phyloP scores from a whole-genome alignment of 2,888 invertebrate genomes.

The Limnephilus auricula region DNA sequence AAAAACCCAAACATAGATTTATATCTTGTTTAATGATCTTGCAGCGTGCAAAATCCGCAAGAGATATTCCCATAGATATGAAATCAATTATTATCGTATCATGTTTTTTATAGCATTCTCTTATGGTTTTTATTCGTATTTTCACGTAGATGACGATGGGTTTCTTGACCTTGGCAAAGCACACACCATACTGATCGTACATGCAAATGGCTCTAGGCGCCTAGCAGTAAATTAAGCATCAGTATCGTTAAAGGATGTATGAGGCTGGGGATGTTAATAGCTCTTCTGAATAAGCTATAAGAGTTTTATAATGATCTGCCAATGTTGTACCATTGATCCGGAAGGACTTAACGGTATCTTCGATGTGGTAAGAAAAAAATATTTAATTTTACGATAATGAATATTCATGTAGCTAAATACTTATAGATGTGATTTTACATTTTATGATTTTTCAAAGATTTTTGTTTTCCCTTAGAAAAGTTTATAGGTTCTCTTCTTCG shows the following conservation, averaged over 20 bases:
- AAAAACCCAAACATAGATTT: background rate
- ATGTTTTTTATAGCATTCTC: background rate
- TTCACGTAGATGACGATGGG: background rate
- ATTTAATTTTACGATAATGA: background rate
- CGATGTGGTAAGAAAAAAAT: background rate
- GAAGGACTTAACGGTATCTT: slow-evolving; percentile 10
- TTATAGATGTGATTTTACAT: background rate
- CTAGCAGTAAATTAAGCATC: background rate
- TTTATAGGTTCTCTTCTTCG: no score
- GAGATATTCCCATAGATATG: slow-evolving; percentile 23
- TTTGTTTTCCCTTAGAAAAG: no score
- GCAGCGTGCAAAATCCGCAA: background rate
- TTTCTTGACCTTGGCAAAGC: slow-evolving; percentile 18
- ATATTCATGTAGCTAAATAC: background rate
- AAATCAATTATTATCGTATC: slow-evolving; percentile 1
- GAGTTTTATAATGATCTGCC: background rate
- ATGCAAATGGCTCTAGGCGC: background rate
- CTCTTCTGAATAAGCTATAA: background rate
- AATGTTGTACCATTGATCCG: background rate
- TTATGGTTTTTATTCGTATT: slow-evolving; percentile 11
- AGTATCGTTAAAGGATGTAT: background rate
- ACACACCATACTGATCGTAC: background rate
- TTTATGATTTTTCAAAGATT: no score
- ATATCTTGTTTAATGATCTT: background rate
- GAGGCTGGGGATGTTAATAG: background rate